These are phyloP conservation scores for Dolichomitus sp. DNA, from an alignment of 2,888 invertebrate species.

Conservation along the genomic window DNA sequence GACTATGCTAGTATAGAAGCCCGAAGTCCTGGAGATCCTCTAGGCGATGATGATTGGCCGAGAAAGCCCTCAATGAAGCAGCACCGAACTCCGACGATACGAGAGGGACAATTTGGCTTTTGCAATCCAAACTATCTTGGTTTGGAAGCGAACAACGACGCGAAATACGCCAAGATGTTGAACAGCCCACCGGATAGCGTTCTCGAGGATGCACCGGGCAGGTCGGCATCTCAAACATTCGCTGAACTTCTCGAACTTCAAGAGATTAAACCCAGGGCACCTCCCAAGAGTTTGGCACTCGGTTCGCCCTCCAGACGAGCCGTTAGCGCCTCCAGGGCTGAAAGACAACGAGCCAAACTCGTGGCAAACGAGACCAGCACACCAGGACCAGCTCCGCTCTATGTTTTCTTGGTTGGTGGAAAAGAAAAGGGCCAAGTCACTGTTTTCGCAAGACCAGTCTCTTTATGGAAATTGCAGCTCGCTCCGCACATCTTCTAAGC, in stretches of 20 bases:
- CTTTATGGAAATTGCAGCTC: conserved; percentile 92
- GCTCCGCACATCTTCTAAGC: conserved; percentile 84
- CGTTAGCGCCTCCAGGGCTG: conserved; percentile 88
- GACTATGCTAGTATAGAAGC: conserved; percentile 93
- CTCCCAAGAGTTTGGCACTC: conserved; percentile 87
- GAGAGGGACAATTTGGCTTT: conserved; percentile 89
- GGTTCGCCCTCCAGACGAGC: conserved; percentile 87
- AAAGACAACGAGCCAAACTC: conserved; percentile 84
- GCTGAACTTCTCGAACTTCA: conserved; percentile 83
- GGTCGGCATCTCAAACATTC: conserved; percentile 83
- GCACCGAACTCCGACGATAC: conserved; percentile 77
- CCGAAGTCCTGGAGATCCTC: conserved; percentile 84
- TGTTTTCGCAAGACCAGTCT: conserved; percentile 92
- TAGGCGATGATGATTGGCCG: conserved; percentile 82
- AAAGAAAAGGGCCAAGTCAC: conserved; percentile 93
- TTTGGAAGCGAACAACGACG: conserved; percentile 86
- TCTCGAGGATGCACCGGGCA: conserved; percentile 87
- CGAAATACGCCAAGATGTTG: conserved; percentile 86
- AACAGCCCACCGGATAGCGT: conserved; percentile 90
- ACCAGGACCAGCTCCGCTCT: conserved; percentile 87
- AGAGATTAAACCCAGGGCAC: conserved; percentile 83
- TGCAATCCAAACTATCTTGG: conserved; percentile 93
- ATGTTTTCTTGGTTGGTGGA: conserved; percentile 92
- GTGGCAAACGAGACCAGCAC: conserved; percentile 80
- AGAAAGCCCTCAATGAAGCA: conserved; percentile 73